Conservation (phyloP, 2,797 vertebrate species). For the Acanthornis magna region DNA sequence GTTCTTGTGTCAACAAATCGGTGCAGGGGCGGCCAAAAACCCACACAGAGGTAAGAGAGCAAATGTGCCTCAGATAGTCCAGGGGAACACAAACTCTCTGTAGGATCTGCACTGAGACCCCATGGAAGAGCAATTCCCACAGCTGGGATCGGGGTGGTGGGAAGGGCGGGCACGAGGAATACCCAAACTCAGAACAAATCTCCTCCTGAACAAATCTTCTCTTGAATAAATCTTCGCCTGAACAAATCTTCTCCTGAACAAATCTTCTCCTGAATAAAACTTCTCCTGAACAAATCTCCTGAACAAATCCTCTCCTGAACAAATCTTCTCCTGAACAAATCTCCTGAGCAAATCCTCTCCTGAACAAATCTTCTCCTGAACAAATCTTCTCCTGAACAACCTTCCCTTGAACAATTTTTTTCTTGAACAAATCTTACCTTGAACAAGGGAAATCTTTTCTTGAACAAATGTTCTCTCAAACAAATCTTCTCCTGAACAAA, state of each 20-base stretch:
- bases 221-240: no score
- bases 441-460: no score
- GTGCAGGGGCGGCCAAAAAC: slow-evolving; percentile 24
- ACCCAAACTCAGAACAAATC: not conserved
- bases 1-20: slow-evolving; percentile 57
- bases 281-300: not conserved
- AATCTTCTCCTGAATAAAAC: no score
- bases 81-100: not conserved
- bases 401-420: no score
- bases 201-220: not conserved
- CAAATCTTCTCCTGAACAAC: no score
- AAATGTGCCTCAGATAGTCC: not conserved
- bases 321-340: not conserved
- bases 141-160: not conserved
- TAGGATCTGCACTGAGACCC: not conserved
- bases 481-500: no score
- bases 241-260: no score
- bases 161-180: not conserved
- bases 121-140: not conserved
- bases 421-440: no score
- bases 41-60: slow-evolving; percentile 59
- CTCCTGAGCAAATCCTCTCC: no score
- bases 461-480: no score
- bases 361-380: no score
- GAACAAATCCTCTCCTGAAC: not conserved